phyloP scores from a whole-genome alignment of 1,140 invertebrate genomes.

The Trichonephila clavata region DNA sequence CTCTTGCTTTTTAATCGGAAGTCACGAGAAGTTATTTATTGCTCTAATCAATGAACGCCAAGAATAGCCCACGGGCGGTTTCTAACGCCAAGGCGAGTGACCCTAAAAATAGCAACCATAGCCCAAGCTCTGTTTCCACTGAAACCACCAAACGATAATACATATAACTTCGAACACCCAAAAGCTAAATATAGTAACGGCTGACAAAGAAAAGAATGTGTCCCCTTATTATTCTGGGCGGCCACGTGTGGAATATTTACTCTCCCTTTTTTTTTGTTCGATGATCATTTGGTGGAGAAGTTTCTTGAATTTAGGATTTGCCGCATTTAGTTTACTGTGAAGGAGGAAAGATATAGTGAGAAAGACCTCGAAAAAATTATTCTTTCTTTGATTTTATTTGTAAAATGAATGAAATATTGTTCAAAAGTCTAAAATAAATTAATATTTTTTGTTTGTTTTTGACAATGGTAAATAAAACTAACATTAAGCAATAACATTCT shows the following conservation, averaged over 20 bases:
- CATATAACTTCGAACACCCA: not conserved
- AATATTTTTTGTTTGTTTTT: not conserved
- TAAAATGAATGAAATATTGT: no score
- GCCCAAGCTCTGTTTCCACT: slow-evolving; percentile 25
- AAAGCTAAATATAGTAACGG: slow-evolving; percentile 34
- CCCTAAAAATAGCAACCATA: slow-evolving; percentile 49
- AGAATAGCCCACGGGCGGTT: slow-evolving; percentile 33
- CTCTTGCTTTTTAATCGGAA: slow-evolving; percentile 27
- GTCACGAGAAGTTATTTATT: slow-evolving; percentile 47
- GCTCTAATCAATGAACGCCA: slow-evolving; percentile 41
- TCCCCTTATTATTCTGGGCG: slow-evolving; percentile 40
- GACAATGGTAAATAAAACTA: no score
- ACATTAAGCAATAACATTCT: no score
- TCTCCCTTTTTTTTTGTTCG: not conserved
- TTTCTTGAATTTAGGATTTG: not conserved
- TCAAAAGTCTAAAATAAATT: not conserved
- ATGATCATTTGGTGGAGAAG: not conserved
- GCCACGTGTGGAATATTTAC: slow-evolving; percentile 21
- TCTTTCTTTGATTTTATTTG: no score
- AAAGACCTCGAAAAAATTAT: not conserved
- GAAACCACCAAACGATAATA: slow-evolving; percentile 41
- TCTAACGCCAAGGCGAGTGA: not conserved
- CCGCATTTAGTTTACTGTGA: not conserved
- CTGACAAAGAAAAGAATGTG: slow-evolving; percentile 33
- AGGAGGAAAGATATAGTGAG: not conserved